phyloP scores from a whole-genome alignment of 37 sponge, comb jelly and placozoan genomes.

The Cliona cf. orientalis region DNA sequence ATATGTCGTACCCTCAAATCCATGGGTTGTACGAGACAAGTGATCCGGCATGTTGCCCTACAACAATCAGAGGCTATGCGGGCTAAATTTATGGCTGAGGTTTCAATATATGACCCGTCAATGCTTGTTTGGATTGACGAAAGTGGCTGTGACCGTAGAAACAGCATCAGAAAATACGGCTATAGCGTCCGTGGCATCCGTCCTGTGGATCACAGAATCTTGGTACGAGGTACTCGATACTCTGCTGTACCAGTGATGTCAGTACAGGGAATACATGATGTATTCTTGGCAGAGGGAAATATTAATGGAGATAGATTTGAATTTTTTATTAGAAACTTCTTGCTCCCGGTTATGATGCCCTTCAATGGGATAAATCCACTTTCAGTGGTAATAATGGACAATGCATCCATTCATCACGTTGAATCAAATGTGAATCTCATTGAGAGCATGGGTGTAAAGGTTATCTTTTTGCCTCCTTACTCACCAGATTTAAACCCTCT shows the following conservation, averaged over 20 bases:
- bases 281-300: too few species aligned
- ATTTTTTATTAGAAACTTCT: background rate
- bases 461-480: constrained; percentile 5
- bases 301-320: constrained; percentile 9
- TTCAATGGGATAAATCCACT: constrained; percentile 13
- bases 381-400: constrained; percentile 29
- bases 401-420: constrained; percentile 13
- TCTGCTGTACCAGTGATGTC: constrained; percentile 30
- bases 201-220: constrained; percentile 6
- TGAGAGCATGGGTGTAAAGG: background rate
- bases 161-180: constrained; percentile 11
- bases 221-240: constrained; percentile 7
- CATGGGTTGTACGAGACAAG: constrained; percentile 17
- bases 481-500: constrained; percentile 15
- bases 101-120: background rate
- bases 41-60: constrained; percentile 7
- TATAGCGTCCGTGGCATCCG: constrained; percentile 1
- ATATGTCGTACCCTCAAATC: constrained; percentile 8
- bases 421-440: background rate
- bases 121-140: constrained; percentile 36
- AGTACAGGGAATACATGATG: constrained; percentile 10
- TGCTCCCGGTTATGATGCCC: constrained; percentile 4
- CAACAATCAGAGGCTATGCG: constrained; percentile 8
- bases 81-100: constrained; percentile 15
- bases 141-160: constrained; percentile 8